Evolutionary conservation across 2,888 invertebrate genomes (phyloP), one percentile per base, ranked within the genome.

Genomic region (Chironomus tentans): DNA sequence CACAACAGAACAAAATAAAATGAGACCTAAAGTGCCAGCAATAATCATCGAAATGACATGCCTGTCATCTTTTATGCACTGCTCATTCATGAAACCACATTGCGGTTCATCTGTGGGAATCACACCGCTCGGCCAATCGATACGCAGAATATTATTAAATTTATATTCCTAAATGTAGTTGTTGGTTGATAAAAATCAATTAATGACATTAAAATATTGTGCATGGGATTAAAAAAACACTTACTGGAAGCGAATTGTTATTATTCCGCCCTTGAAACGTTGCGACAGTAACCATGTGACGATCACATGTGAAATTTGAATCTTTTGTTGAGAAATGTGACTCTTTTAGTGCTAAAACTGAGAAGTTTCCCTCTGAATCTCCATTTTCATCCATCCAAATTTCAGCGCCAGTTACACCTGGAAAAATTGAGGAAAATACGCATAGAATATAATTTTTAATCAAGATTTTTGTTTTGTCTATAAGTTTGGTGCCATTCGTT

Each of bases 301-400:
- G 90, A 61, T 88, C 83, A 83, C 94, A 95, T 76, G 88, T 87
- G 79, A 91, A 90, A 80, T 88, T 88, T 65, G 83, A 24, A 78
- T 84, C 83, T 71, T 80, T 81, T 77, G 81, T 81, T 71, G 80
- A 80, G 80, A 82, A 81, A 78, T 85, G 85, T 78, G 83, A 83
- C 18, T 85, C 85, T 82, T 91, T 92, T 81, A 92, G 89, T 1
- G 96, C 94, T 77, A 98, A 85, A 76, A 98, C 92, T 0, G 98
- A 96, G 85, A 96, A 98, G 84, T 98, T 98, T 7, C 97, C 98
- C 83, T 97, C 96, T 0, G 97, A 97, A 83, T 98, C 97, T 2
- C 97, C 98, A 79, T 92, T 90, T 79, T 91, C 88, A 85, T 98
- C 97, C 79, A 98, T 88, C 79, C 93, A 92, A 80, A 98, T 95